phyloP scores from a whole-genome alignment of 2,113 vertebrate species.

The Polypterus senegalus region DNA sequence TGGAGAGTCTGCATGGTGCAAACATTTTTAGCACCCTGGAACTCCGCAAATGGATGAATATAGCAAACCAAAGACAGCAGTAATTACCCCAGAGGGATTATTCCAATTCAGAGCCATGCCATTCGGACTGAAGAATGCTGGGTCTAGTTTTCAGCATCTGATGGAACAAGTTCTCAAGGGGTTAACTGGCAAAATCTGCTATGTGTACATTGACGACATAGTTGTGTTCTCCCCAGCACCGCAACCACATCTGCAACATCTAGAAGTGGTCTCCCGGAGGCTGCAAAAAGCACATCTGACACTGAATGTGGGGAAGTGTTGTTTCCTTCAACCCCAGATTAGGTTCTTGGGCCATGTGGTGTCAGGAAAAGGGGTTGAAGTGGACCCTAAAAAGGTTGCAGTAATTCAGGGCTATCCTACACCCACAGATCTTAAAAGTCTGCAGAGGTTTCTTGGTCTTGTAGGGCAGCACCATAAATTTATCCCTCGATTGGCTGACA shows the following conservation, averaged over 20 bases:
- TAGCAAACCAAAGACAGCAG: too few relatives aligned
- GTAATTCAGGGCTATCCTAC: background rate
- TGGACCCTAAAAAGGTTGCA: background rate
- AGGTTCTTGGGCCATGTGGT: too few relatives aligned
- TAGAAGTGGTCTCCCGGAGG: background rate
- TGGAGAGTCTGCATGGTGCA: too few relatives aligned
- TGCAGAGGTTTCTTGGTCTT: background rate
- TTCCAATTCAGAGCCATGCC: background rate
- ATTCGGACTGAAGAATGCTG: background rate
- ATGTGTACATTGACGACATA: constrained; percentile 1
- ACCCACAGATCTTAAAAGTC: background rate
- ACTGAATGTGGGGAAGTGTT: background rate
- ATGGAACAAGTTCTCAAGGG: background rate
- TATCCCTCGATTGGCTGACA: background rate
- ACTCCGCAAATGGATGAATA: too few relatives aligned
- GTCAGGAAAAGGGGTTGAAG: background rate
- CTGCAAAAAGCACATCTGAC: background rate
- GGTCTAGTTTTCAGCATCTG: background rate
- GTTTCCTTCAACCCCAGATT: background rate
- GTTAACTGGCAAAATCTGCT: background rate
- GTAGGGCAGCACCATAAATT: background rate
- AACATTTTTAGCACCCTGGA: too few relatives aligned
- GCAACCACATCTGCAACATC: background rate
- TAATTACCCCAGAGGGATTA: background rate
- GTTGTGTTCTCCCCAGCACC: too few relatives aligned